Conservation (phyloP, 1,140 invertebrate genomes). For the Ridgeia piscesae region DNA sequence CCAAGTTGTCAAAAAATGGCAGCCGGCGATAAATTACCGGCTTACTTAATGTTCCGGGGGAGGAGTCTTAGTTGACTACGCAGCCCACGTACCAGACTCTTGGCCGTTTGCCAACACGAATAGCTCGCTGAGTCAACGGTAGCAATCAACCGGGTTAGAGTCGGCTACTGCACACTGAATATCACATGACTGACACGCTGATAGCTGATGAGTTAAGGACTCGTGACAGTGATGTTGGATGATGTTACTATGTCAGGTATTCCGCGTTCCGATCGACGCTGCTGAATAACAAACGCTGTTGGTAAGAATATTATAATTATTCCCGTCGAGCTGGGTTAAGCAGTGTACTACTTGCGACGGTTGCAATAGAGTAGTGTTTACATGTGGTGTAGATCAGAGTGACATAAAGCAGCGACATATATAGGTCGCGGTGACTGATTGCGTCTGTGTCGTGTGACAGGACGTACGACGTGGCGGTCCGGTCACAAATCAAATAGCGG, state of each 20-base stretch:
- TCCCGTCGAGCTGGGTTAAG: background rate
- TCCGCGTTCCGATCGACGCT: too few relatives aligned
- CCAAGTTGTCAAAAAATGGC: background rate
- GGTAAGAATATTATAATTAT: background rate
- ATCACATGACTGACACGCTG: background rate
- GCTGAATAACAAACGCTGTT: background rate
- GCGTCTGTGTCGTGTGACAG: background rate
- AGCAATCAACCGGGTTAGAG: background rate
- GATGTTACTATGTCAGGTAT: background rate
- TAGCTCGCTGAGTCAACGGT: background rate
- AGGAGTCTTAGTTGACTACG: background rate
- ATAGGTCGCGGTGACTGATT: background rate
- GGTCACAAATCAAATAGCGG: background rate
- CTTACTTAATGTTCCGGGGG: background rate
- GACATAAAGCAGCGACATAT: background rate
- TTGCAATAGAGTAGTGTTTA: background rate
- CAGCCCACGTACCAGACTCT: background rate
- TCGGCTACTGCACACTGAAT: background rate
- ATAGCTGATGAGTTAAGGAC: background rate
- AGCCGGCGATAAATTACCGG: background rate
- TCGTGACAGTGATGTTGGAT: background rate
- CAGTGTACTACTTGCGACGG: too few relatives aligned
- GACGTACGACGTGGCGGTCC: background rate
- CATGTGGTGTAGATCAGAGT: background rate
- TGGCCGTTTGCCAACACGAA: background rate